Conservation (phyloP, 2,113 vertebrate species). For the Agapornis roseicollis region DNA sequence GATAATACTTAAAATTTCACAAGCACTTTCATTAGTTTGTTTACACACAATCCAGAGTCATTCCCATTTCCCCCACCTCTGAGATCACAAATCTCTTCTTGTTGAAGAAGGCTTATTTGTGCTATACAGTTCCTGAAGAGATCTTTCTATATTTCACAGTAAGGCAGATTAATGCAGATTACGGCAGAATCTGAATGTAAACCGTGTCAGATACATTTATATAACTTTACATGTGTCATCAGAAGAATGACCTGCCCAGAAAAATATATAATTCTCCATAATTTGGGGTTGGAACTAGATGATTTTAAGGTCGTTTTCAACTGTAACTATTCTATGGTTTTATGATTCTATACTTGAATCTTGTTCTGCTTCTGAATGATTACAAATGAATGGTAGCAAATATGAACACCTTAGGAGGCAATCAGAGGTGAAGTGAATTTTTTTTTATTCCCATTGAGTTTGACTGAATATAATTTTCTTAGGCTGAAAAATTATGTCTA, state of each 20-base stretch:
- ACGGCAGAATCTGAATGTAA: not conserved
- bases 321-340: not conserved
- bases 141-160: not conserved
- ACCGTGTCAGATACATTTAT: not conserved
- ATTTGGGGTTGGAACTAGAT: not conserved
- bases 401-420: not conserved
- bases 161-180: not conserved
- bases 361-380: not conserved
- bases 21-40: not conserved
- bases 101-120: not conserved
- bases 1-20: not conserved
- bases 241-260: not conserved
- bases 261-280: not conserved
- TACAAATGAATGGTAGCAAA: not conserved
- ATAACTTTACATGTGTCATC: not conserved
- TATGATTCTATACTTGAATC: not conserved
- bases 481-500: not conserved
- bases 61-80: not conserved
- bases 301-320: not conserved
- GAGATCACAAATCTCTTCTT: not conserved
- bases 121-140: not conserved
- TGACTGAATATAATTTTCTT: not conserved
- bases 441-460: not conserved
- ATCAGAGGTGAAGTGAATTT: not conserved
- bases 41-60: not conserved